Evolutionary conservation across 2,888 invertebrate species (phyloP), one percentile per base, ranked within the genome.

Genomic region (Archaeoteleia sp.): DNA sequence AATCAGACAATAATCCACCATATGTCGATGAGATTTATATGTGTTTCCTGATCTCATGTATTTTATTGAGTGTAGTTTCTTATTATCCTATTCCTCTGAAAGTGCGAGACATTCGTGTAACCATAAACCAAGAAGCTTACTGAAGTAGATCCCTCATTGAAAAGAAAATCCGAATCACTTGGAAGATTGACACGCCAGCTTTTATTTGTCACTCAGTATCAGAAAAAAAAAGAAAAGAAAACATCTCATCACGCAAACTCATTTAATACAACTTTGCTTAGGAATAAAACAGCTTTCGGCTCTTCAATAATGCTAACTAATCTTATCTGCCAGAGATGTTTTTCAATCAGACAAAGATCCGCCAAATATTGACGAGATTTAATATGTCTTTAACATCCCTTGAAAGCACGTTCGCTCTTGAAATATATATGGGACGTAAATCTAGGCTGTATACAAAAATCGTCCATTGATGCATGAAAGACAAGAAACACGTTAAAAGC

Each of bases 401-500:
- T 27, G 20, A 49, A 49, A 57, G 39, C n/a, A 13, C 7, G 29
- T 13, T 37, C 34, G n/a, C 9, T 17, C 32, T 23, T 39, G 17
- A 7, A 49, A 49, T 13, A 42, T 20, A 35, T 7, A 29, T 42
- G 15, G 20, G 20, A 5, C 20, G 20, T 20, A 20, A 20, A 4
- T 20, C 20, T 20, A 2, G 20, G 2, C 20, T 20, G 2, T 20
- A 5, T 20, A 20, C n/a, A 49, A 32, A 42, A 48, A 48, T 58
- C 46, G 27, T 43, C 30, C 27, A 42, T 34, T 34, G 23, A 42
- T 25, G 39, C 32, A 14, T 13, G 10, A 4, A 3, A 46, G 27
- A 37, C 35, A 43, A 55, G 39, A 45, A 14, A 14, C 7, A 12
- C 27, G 23, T 42, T 42, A 42, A 42, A 42, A 2, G 27, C 12